Evolutionary conservation across 1,140 invertebrate species (phyloP).

Genomic region (Artemia franciscana): DNA sequence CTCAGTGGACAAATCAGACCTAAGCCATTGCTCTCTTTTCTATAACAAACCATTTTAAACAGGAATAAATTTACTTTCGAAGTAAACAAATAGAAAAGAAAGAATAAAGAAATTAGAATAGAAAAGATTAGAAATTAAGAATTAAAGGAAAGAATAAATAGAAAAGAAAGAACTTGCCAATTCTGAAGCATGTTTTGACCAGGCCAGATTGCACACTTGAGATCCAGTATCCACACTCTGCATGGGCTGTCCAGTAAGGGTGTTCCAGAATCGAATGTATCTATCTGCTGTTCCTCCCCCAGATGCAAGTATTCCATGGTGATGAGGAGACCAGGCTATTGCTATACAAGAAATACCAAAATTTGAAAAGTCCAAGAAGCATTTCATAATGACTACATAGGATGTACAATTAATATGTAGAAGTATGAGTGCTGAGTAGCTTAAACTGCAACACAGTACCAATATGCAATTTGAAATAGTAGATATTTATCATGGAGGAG

Average conservation of each 20-base stretch:
- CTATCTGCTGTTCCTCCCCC: conserved; percentile 95
- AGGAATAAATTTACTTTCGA: neutral
- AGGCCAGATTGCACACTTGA: conserved; percentile 92
- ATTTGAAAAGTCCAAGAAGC: no score
- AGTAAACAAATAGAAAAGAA: neutral
- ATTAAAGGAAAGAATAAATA: conserved; percentile 5
- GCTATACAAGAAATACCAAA: no score
- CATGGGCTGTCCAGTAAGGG: conserved; percentile 93
- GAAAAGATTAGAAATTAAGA: neutral
- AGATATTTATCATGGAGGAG: no score
- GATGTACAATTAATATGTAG: no score
- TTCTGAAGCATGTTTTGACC: conserved; percentile 97
- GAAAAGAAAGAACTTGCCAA: conserved; percentile 33
- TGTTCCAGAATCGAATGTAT: conserved; percentile 98
- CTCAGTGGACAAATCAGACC: no score
- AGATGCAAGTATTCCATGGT: conserved; percentile 87
- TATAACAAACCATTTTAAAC: neutral
- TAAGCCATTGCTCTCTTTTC: no score
- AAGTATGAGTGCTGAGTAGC: no score
- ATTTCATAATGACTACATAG: no score
- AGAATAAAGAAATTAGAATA: neutral
- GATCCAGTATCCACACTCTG: conserved; percentile 97
- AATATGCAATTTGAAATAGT: no score
- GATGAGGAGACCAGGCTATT: conserved; percentile 98
- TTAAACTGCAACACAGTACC: no score